Evolutionary conservation across 2,888 invertebrate species (phyloP).

Genomic region (Dryobota labecula): DNA sequence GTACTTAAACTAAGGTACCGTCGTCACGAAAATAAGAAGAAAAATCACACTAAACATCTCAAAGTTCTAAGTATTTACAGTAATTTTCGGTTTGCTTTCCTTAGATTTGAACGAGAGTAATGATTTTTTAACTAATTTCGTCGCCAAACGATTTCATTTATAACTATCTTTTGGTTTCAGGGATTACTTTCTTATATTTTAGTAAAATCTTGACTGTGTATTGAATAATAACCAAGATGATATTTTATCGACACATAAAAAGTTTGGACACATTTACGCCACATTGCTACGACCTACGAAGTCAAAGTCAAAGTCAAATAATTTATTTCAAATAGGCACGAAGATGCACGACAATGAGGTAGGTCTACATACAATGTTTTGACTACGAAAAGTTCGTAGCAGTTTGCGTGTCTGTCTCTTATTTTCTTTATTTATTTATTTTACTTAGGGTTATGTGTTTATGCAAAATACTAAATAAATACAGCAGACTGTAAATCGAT

Average conservation of each 20-base stretch:
- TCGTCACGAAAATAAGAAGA: background rate
- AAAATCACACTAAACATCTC: background rate
- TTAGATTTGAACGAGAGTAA: background rate
- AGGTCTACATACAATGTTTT: slow-evolving; percentile 6
- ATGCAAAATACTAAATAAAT: slow-evolving; percentile 38
- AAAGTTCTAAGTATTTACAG: background rate
- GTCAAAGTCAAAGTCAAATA: too few species aligned
- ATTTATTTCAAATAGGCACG: too few species aligned
- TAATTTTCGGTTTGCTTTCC: too few species aligned
- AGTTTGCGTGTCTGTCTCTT: background rate
- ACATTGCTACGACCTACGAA: slow-evolving; percentile 16
- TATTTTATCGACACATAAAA: too few species aligned
- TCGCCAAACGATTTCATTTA: background rate
- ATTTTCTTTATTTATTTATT: background rate
- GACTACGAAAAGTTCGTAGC: slow-evolving; percentile 10
- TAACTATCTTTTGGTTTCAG: background rate
- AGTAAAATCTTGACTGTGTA: background rate
- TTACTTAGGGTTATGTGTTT: background rate
- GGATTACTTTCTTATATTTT: background rate
- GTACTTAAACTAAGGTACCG: background rate
- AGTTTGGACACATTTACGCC: too few species aligned
- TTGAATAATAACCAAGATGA: too few species aligned
- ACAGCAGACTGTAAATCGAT: background rate
- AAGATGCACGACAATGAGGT: background rate
- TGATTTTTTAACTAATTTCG: background rate